These are phyloP conservation scores for Passerina amoena DNA, from an alignment of 2,113 vertebrate genomes.

Conservation along the genomic window DNA sequence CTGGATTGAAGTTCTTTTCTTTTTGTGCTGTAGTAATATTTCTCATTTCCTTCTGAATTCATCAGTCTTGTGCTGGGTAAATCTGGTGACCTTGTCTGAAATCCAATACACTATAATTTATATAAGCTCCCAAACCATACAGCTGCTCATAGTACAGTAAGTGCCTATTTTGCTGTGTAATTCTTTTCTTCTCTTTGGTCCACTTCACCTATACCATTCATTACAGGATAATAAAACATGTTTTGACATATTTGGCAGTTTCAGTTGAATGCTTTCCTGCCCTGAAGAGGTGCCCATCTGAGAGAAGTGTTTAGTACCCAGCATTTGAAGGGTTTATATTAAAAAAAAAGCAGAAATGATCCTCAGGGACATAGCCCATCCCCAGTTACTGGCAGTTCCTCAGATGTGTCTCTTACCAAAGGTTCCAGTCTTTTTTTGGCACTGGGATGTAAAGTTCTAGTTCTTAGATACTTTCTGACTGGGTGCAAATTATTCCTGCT, in stretches of 20 bases:
- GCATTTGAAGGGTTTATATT: not conserved
- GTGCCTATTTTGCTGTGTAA: not conserved
- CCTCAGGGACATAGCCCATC: not conserved
- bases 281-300: not conserved
- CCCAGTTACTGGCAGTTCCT: not conserved
- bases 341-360: not conserved
- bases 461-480: not conserved
- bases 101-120: not conserved
- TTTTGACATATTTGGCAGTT: not conserved
- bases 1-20: not conserved
- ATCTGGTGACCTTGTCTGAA: not conserved
- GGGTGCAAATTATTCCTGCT: not conserved
- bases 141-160: not conserved
- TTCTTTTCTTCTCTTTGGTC: not conserved
- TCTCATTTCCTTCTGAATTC: constrained; percentile 39
- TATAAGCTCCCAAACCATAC: not conserved
- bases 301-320: not conserved
- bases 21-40: not conserved
- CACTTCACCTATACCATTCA: not conserved
- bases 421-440: not conserved
- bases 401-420: not conserved
- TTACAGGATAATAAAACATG: not conserved
- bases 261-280: not conserved
- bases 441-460: not conserved
- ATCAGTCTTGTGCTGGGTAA: not conserved